A percentile compares a stretch with the other conserved stretches of the same genome.
These are phyloP conservation scores for Laothoe populi DNA, from an alignment of 2,888 invertebrate genomes.

Conservation along the genomic window DNA sequence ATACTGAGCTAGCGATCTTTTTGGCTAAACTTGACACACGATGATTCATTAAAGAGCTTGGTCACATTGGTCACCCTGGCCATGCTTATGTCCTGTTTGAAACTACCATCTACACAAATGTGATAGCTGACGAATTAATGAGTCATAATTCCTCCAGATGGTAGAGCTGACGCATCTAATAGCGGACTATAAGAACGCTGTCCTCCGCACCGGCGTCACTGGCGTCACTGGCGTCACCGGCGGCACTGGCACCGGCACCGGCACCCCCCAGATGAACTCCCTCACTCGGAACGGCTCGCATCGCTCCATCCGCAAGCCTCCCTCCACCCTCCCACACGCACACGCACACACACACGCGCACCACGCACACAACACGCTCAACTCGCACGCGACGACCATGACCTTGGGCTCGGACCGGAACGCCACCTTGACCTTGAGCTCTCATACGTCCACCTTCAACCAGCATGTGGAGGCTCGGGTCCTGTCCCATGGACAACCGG, in stretches of 20 bases:
- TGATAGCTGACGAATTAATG: not conserved
- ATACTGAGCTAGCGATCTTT: too few relatives aligned
- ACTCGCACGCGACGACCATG: conserved; percentile 70
- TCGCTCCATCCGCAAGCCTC: conserved; percentile 82
- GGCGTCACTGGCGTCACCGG: too few relatives aligned
- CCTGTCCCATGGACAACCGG: conserved; percentile 88
- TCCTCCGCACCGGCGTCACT: conserved; percentile 87
- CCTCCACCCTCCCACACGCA: conserved; percentile 71
- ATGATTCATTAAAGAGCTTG: too few relatives aligned
- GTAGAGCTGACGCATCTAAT: conserved; percentile 95
- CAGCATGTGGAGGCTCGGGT: conserved; percentile 58
- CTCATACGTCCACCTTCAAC: conserved; percentile 69
- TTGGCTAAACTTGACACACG: too few relatives aligned
- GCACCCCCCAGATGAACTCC: conserved; percentile 92
- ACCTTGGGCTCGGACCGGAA: conserved; percentile 73
- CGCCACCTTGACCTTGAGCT: conserved; percentile 68
- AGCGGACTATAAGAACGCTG: conserved; percentile 97
- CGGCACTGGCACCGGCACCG: conserved; percentile 88
- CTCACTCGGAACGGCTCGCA: conserved; percentile 89
- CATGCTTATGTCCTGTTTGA: too few relatives aligned
- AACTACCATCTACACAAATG: too few relatives aligned
- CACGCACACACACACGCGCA: conserved; percentile 74
- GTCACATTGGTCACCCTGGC: too few relatives aligned
- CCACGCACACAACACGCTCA: conserved; percentile 62
- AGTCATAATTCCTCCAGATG: conserved; percentile 83